Conservation (phyloP, 2,797 vertebrate genomes). For the Phrynocephalus forsythii region DNA sequence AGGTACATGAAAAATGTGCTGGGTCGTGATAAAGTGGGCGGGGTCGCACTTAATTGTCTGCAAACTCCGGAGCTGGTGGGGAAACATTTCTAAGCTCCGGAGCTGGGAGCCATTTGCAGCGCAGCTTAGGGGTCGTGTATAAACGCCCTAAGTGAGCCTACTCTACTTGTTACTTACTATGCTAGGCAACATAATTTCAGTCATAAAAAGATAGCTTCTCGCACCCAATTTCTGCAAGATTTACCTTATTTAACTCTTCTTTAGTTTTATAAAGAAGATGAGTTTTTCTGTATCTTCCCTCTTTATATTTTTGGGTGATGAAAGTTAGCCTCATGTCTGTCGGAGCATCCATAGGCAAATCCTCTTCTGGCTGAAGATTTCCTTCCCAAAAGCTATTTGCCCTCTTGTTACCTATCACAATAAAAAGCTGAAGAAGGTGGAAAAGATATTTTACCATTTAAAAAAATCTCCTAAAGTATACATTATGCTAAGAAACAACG, state of each 20-base stretch:
- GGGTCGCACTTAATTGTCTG: too few relatives aligned
- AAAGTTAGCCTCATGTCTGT: constrained; percentile 87
- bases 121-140: too few relatives aligned
- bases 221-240: not conserved
- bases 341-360: constrained; percentile 81
- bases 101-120: too few relatives aligned
- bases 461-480: not conserved
- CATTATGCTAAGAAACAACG: not conserved
- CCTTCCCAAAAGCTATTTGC: constrained; percentile 95
- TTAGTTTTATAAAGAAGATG: constrained; percentile 80
- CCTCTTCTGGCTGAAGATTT: constrained; percentile 87
- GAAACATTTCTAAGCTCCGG: too few relatives aligned
- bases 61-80: too few relatives aligned
- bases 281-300: constrained; percentile 88
- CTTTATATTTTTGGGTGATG: constrained; percentile 92
- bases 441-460: constrained; percentile 32
- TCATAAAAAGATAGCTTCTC: rapidly evolving
- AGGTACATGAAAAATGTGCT: too few relatives aligned
- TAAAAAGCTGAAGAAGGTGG: constrained; percentile 85
- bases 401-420: constrained; percentile 91
- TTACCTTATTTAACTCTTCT: constrained; percentile 92
- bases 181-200: not conserved
- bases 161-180: too few relatives aligned
- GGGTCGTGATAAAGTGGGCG: too few relatives aligned
- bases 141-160: too few relatives aligned